phyloP scores from a whole-genome alignment of 2,113 vertebrate genomes.

The Hyla sarda region DNA sequence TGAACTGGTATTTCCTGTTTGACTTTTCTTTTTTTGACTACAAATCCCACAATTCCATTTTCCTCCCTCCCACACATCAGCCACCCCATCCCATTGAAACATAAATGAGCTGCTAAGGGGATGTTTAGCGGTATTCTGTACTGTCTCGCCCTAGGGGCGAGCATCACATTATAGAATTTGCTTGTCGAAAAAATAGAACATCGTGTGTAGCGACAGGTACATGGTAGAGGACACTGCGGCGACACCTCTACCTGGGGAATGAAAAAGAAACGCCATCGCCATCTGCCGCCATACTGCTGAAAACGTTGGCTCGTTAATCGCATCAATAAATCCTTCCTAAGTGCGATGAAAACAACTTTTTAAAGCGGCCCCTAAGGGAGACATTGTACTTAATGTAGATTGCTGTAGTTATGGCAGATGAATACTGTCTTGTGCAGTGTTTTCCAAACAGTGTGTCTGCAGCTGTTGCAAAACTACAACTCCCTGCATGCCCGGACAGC shows the following conservation, averaged over 20 bases:
- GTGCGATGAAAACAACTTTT: slow-evolving; percentile 65
- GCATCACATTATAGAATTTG: slow-evolving; percentile 9
- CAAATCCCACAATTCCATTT: too few relatives aligned
- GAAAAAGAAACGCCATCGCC: neutral
- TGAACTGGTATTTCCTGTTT: too few relatives aligned
- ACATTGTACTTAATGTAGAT: neutral
- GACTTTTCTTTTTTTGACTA: too few relatives aligned
- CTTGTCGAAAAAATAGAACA: neutral
- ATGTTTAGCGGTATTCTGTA: neutral
- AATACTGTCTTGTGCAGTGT: neutral
- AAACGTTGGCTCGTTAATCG: slow-evolving; percentile 8
- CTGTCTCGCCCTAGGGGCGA: slow-evolving; percentile 5
- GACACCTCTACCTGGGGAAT: slow-evolving; percentile 14
- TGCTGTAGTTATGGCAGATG: neutral
- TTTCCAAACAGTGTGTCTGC: too few relatives aligned
- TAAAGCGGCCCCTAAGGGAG: neutral
- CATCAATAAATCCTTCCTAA: neutral
- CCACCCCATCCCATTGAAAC: too few relatives aligned
- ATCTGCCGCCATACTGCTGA: slow-evolving; percentile 3
- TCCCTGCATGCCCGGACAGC: too few relatives aligned
- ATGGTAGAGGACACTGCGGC: neutral
- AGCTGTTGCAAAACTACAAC: too few relatives aligned
- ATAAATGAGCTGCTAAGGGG: neutral
- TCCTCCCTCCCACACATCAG: too few relatives aligned
- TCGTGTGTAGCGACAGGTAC: slow-evolving; percentile 7